Evolutionary conservation across 2,797 vertebrate species (phyloP), one percentile per base, ranked within the genome.

Genomic region (Melanotaenia pygmaea): DNA sequence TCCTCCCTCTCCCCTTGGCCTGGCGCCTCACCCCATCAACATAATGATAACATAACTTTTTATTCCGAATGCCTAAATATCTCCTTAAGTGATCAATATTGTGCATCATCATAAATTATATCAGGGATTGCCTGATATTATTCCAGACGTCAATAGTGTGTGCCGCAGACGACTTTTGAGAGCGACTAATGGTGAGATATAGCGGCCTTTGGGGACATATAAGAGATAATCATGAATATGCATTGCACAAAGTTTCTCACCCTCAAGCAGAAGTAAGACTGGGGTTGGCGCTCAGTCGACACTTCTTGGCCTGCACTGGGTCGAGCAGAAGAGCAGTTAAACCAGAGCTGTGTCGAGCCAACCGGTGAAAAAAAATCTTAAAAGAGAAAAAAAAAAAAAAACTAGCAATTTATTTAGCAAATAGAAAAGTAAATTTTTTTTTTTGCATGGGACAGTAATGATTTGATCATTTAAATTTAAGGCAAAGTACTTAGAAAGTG

Each of bases 61-160:
- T 93, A 92, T 95, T 94, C 94, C 93, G 90, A 95, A 95, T 96
- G 96, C 95, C 96, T 96, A 96, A 96, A 97, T 96, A 96, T 96
- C 96, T 96, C 94, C 96, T 96, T 97, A 97, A 92, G 92, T 96
- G 96, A 97, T 98, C 96, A 89, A 97, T 98, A 98, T 96, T 96
- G 94, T 95, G 94, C 95, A 97, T 97, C 96, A 97, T 94, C 96
- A 96, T 97, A 97, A 97, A 98, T 98, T 96, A 97, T 94, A 89
- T 93, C 92, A 83, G 93, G 95, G 96, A 96, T 96, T 79, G 89
- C 95, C 94, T 95, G 96, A 97, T 96, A 97, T 98, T 94, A 96
- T 96, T 96, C 95, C 96, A 96, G 95, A 95, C 96, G 97, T 99
- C 96, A 96, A 98, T 98, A 98, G 94, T 20, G 79, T 92, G 88